Evolutionary conservation across 2,113 vertebrate genomes (phyloP).

Genomic region (Xyliphius kryptos): DNA sequence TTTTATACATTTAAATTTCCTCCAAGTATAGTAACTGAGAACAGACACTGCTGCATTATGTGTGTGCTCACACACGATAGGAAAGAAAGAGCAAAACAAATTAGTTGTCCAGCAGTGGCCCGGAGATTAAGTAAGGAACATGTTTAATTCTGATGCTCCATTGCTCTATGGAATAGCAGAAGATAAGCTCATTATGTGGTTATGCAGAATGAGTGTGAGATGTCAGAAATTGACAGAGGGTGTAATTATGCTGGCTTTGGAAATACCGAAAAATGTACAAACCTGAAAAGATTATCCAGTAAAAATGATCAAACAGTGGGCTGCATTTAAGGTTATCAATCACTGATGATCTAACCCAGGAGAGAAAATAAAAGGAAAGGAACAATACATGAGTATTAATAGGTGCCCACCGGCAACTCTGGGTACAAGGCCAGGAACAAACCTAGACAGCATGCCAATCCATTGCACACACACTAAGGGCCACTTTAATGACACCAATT

Average conservation of each 20-base stretch:
- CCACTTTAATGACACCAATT: too few relatives aligned
- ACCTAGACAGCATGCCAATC: too few relatives aligned
- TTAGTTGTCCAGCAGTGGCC: conserved; percentile 9
- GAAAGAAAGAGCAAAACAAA: conserved; percentile 1
- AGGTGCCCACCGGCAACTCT: too few relatives aligned
- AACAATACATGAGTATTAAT: conserved; percentile 7
- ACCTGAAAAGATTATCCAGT: conserved; percentile 4
- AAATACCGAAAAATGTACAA: conserved; percentile 2
- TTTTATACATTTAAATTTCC: conserved; percentile 26
- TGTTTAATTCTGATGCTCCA: conserved; percentile 3
- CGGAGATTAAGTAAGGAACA: not conserved
- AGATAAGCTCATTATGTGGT: conserved; percentile 6
- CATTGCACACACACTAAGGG: too few relatives aligned
- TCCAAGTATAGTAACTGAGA: conserved; percentile 2
- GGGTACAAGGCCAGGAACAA: too few relatives aligned
- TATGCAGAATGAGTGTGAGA: conserved; percentile 8
- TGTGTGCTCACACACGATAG: conserved; percentile 12
- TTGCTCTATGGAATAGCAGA: conserved; percentile 6
- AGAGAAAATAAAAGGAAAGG: not conserved
- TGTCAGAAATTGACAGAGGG: conserved; percentile 15
- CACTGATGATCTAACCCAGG: not conserved
- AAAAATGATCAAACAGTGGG: conserved; percentile 14
- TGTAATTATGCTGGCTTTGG: conserved; percentile 9
- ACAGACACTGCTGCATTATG: conserved; percentile 29
- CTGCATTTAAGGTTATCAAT: not conserved